Base-by-base conservation (phyloP, 2,888 invertebrate genomes). In the Drosophila neonasuta region DNA sequence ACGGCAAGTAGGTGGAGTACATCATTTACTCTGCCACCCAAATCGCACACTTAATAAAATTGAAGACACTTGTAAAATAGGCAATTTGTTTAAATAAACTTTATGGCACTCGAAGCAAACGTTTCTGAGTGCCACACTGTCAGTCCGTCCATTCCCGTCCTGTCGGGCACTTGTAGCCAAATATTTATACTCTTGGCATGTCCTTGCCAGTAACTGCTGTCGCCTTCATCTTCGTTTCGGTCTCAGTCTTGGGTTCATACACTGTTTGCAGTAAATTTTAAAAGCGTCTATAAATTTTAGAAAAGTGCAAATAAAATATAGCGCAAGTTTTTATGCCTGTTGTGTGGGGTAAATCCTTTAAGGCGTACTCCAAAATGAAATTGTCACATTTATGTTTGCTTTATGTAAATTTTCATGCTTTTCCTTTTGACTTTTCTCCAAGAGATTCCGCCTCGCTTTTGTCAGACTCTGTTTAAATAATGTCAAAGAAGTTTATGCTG, bases 71-170 rank as follows among this genome's bases (percentile, higher is more conserved):
- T 83, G 77, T 84, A 81, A 83, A 86, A 86, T 84, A 79, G 86
- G 86, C 84, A 84, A 84, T 84, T 84, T 86, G 81, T 86, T 84
- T 84, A 86, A 80, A 83, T 86, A 80, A 82, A 85, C 86, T 82
- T 86, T 82, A 85, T 82, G 81, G 85, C 85, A 79, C 85, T 84
- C 63, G 76, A 69, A 66, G 69, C 68, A 52, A 41, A 46, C 54
- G 42, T 44, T 41, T 55, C 29, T 54, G 54, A 51, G 44, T 59
- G 42, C 39, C 30, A 8, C 20, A 20, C 13, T 13, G 34, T 24
- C 32, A 20, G 13, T 20, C 9, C 10, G 56, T 56, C 29, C 29
- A 10, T 41, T 17, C 24, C 24, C 6, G 6, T 24, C 24, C 24
- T 45, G 58, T 39, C 34, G 46, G 60, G 60, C 68, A 70, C 77